A percentile compares a stretch with the other conserved stretches of the same genome.
phyloP scores from a whole-genome alignment of 2,888 invertebrate genomes.

The Iselma pallidipennis region DNA sequence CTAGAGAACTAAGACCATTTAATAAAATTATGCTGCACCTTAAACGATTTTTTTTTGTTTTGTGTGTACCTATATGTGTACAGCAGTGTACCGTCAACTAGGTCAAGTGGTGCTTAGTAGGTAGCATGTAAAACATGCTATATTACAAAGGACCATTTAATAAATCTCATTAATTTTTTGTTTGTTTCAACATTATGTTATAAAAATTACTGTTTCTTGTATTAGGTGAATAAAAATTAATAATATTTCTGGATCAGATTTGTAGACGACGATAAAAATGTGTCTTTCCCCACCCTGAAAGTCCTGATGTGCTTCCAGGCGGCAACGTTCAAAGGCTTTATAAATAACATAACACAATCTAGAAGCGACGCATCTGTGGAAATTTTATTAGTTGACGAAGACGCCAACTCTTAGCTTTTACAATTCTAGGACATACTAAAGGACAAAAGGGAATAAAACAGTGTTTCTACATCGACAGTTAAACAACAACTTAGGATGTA shows the following conservation, averaged over 20 bases:
- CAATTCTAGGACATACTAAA: constrained; percentile 15
- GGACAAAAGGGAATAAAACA: constrained; percentile 12
- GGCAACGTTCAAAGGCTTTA: constrained; percentile 48
- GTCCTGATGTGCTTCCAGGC: constrained; percentile 32
- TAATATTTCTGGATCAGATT: constrained; percentile 21
- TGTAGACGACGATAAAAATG: constrained; percentile 12
- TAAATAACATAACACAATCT: constrained; percentile 55
- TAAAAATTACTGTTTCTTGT: no score
- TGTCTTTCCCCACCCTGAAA: constrained; percentile 3
- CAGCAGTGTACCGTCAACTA: no score
- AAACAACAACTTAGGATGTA: not conserved
- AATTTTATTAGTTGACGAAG: constrained; percentile 53
- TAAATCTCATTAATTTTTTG: no score
- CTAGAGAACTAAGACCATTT: not conserved
- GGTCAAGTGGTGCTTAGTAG: not conserved
- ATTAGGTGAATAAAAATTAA: constrained; percentile 16
- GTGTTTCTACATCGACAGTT: not conserved
- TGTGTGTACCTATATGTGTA: no score
- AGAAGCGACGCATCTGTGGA: constrained; percentile 51
- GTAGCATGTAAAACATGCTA: not conserved
- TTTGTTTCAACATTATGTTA: no score
- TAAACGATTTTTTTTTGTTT: not conserved
- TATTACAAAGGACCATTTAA: constrained; percentile 7
- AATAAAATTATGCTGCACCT: constrained; percentile 3
- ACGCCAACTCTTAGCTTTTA: constrained; percentile 29